Evolutionary conservation across 1,140 invertebrate species (phyloP), one percentile per base, ranked within the genome.

Genomic region (Helicoverpa zea): DNA sequence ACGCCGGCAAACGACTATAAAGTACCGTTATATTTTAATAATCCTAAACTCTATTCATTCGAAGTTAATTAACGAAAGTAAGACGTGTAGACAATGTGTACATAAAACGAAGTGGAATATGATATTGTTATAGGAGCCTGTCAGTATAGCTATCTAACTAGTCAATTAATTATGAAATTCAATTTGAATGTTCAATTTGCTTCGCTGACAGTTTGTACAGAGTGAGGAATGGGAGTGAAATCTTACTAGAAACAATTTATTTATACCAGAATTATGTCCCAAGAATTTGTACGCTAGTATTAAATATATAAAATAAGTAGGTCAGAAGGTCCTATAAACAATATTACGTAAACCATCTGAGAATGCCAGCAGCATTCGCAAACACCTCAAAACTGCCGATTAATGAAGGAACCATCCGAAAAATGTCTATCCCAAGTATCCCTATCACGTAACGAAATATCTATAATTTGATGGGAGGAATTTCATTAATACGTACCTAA

Each of bases 111-210:
- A 47, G 3, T 66, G n/a, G 35, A 47, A 66, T 66, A 9, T 66
- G 35, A 66, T 66, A 66, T 35, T 5, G n/a, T 30, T 63, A 23
- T 9, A 23, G 9, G 35, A 16, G 18, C n/a, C n/a, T 64, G n/a
- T 59, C 18, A 43, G 61, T 43, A 12, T 12, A 51, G 16, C 23
- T 30, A 43, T 11, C 43, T 74, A 64, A 35, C 23, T n/a, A 13
- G 73, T 63, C 56, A 63, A 75, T 83, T 80, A 80, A 80, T 83
- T 75, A 82, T 75, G 72, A 82, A 74, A 82, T 78, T 79, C 72
- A 79, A 82, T 82, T 82, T 61, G 70, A 79, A 72, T 47, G 54
- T 72, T 82, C 70, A 68, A 68, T 79, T 64, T 68, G 54, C 63
- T 54, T 66, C 23, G 29, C 61, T 29, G 49, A 23, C 47, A 29